These are phyloP conservation scores for Leptopilina clavipes DNA, from an alignment of 1,140 invertebrate genomes.

Conservation along the genomic window DNA sequence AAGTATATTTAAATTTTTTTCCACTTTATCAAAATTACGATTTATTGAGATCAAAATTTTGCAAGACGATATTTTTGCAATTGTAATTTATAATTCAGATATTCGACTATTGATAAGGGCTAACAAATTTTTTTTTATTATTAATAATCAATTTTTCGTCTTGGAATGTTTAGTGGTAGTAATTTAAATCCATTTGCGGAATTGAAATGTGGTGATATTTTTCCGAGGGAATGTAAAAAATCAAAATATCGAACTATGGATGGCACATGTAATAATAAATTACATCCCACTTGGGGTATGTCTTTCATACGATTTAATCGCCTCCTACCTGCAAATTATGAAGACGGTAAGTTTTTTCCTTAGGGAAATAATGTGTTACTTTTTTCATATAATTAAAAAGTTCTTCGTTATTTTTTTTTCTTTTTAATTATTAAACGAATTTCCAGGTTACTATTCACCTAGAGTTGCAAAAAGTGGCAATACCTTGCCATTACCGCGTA, in stretches of 20 bases:
- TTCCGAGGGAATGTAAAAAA: conserved; percentile 66
- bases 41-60: too few relatives aligned
- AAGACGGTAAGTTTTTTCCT: conserved; percentile 79
- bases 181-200: not conserved
- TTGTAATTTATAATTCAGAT: too few relatives aligned
- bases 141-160: too few relatives aligned
- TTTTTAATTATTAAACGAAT: not conserved
- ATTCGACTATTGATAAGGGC: too few relatives aligned
- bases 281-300: conserved; percentile 82
- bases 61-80: too few relatives aligned
- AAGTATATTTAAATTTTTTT: too few relatives aligned
- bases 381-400: not conserved
- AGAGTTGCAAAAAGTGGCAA: conserved; percentile 78
- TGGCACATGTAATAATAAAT: conserved; percentile 90
- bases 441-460: conserved; percentile 74
- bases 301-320: conserved; percentile 84
- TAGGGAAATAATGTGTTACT: not conserved
- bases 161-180: not conserved
- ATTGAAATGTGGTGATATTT: conserved; percentile 55
- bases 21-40: too few relatives aligned
- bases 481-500: conserved; percentile 81
- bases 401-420: not conserved
- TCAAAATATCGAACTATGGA: conserved; percentile 84
- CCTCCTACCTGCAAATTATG: conserved; percentile 86
- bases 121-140: too few relatives aligned